Percentiles rank a stretch among this genome's conserved stretches.
Conservation (phyloP, 1,140 invertebrate genomes). For the Metaphire vulgaris region DNA sequence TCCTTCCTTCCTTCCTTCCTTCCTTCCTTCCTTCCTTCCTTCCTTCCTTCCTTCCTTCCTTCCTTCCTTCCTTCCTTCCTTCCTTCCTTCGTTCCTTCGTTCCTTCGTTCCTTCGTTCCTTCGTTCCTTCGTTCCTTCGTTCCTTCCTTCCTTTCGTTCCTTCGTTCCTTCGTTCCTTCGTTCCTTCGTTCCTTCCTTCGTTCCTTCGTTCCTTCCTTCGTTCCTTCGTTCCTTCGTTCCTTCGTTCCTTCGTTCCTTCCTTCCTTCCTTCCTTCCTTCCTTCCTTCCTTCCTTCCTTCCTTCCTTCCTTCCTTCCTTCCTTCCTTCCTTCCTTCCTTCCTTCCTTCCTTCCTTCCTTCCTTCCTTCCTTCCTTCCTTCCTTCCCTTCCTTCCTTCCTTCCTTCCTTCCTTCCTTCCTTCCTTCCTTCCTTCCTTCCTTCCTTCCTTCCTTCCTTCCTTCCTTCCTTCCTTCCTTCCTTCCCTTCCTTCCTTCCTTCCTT, state of each 20-base stretch:
- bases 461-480: not conserved
- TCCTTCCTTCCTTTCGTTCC: not conserved
- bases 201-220: not conserved
- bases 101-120: not conserved
- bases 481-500: constrained; percentile 1
- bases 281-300: not conserved
- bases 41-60: not conserved
- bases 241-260: not conserved
- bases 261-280: not conserved
- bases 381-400: constrained; percentile 1
- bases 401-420: constrained; percentile 1
- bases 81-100: not conserved
- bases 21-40: not conserved
- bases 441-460: not conserved
- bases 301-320: not conserved
- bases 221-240: not conserved
- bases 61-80: not conserved
- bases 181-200: not conserved
- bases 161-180: not conserved
- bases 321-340: not conserved
- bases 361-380: not conserved
- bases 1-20: not conserved
- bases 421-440: not conserved
- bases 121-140: not conserved
- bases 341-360: not conserved